Evolutionary conservation across 2,888 invertebrate genomes (phyloP).

Genomic region (Brachyptera putata): DNA sequence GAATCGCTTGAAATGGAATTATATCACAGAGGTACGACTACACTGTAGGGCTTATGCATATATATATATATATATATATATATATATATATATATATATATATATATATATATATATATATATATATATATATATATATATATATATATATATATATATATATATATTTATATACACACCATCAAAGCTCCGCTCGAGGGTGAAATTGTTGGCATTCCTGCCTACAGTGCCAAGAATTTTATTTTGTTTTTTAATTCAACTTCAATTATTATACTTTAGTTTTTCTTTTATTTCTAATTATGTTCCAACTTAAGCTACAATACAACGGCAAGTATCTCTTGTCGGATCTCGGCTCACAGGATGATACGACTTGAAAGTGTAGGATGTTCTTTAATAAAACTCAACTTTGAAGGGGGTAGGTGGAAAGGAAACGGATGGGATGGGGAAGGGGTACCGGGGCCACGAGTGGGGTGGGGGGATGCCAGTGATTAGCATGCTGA

Average conservation of each 20-base stretch:
- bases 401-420: background rate
- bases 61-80: no score
- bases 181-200: background rate
- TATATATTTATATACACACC: no score
- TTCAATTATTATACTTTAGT: no score
- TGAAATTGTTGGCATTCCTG: no score
- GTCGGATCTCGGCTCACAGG: background rate
- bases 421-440: background rate
- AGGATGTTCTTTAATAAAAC: constrained; percentile 1
- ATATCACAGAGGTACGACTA: background rate
- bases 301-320: background rate
- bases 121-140: no score
- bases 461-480: background rate
- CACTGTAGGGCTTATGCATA: no score
- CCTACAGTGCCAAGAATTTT: background rate
- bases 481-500: constrained; percentile 5
- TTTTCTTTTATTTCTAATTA: no score
- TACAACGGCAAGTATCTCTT: background rate
- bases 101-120: no score
- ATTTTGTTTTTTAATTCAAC: background rate
- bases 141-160: no score
- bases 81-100: no score
- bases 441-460: background rate
- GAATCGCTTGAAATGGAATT: constrained; percentile 4
- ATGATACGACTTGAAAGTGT: background rate